Conservation (phyloP, 2,888 invertebrate species). For the Tiliacea aurago region DNA sequence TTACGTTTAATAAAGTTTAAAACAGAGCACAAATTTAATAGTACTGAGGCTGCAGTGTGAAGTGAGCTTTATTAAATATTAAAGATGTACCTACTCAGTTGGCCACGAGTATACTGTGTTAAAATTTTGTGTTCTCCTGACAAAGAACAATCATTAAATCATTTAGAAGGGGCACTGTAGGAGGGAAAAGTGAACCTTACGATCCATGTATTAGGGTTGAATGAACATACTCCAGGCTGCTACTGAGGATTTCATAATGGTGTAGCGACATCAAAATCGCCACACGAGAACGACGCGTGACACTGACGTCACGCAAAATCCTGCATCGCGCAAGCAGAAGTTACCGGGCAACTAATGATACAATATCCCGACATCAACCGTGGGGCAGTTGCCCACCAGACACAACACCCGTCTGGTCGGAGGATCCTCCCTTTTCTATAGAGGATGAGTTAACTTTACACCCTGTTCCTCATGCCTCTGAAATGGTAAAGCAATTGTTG, state of each 20-base stretch:
- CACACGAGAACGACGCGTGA: too few species aligned
- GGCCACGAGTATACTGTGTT: background rate
- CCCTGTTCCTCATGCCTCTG: too few species aligned
- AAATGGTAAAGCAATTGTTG: background rate
- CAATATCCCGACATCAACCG: too few species aligned
- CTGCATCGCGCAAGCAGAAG: too few species aligned
- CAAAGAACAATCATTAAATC: constrained; percentile 15
- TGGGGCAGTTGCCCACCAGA: too few species aligned
- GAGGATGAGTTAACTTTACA: too few species aligned
- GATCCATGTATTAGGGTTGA: background rate
- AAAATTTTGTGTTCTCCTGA: constrained; percentile 7
- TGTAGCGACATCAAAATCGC: too few species aligned
- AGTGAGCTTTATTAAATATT: constrained; percentile 8
- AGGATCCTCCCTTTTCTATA: too few species aligned
- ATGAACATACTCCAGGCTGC: background rate
- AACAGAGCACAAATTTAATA: background rate
- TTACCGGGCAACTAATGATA: too few species aligned
- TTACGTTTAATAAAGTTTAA: background rate
- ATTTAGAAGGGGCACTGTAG: background rate
- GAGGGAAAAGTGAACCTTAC: background rate
- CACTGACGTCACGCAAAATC: too few species aligned
- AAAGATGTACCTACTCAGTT: constrained; percentile 8
- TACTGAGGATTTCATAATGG: background rate
- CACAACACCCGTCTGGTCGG: too few species aligned
- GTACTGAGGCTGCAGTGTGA: background rate